Evolutionary conservation across 2,888 invertebrate species (phyloP).

Genomic region (Agriopis marginaria): DNA sequence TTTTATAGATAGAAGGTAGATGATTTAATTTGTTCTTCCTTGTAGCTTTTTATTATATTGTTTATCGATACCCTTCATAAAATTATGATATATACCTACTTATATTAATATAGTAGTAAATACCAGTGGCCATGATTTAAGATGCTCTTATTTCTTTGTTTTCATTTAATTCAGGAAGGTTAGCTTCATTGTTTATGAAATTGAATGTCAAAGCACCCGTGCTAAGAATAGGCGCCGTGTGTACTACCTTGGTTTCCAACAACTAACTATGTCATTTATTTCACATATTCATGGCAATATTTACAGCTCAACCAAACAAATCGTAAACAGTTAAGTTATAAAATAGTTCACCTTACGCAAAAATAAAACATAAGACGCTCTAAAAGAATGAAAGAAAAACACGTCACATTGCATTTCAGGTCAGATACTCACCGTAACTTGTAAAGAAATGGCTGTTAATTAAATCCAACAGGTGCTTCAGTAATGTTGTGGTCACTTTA

Average conservation of each 20-base stretch:
- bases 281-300: constrained; percentile 14
- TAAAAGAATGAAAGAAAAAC: constrained; percentile 15
- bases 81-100: too few relatives aligned
- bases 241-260: constrained; percentile 38
- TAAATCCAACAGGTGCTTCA: constrained; percentile 15
- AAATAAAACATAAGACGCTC: constrained; percentile 22
- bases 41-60: too few relatives aligned
- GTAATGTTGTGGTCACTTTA: constrained; percentile 25
- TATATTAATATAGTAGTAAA: too few relatives aligned
- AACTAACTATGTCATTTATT: constrained; percentile 15
- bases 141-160: constrained; percentile 30
- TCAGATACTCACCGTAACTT: constrained; percentile 7
- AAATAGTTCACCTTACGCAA: constrained; percentile 14
- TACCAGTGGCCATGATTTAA: too few relatives aligned
- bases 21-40: too few relatives aligned
- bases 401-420: not conserved
- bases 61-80: too few relatives aligned
- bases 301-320: constrained; percentile 10
- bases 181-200: constrained; percentile 52
- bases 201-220: constrained; percentile 66
- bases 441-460: not conserved
- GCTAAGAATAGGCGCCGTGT: constrained; percentile 69
- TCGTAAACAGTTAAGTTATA: constrained; percentile 1
- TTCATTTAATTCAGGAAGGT: constrained; percentile 26
- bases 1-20: too few relatives aligned